Base-by-base conservation (phyloP, 2,797 vertebrate species). In the Epinephelus coioides region DNA sequence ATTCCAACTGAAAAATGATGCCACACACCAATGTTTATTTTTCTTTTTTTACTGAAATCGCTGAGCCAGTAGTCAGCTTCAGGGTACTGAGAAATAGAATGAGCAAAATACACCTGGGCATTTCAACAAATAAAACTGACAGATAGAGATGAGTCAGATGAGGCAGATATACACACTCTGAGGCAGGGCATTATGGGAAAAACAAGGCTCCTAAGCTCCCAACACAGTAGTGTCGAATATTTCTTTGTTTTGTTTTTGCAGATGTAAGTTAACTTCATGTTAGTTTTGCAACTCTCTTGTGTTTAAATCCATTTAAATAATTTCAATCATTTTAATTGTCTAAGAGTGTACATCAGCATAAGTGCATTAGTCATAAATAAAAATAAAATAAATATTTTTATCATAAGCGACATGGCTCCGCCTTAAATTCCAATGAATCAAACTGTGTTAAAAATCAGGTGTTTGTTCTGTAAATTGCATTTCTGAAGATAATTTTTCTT, bases 41-140 rank as follows among this genome's bases (percentile, higher is more conserved):
- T 82, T 74, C 27, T 76, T 88, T 73, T 92, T 94, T 95, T 94
- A 94, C 91, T 95, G 90, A 94, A 94, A 95, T 92, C 34, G 86
- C 85, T 86, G 89, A 92, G 86, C 86, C 85, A 81, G 85, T 73
- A 69, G 81, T 73, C 91, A 91, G 92, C 88, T 82, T 90, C 85
- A 86, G 82, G 76, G 75, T 73, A 76, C 74, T 55, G 78, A 92
- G 88, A 89, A 90, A 89, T 78, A 91, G 85, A 90, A 88, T 86
- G 90, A 92, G 88, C 85, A 89, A 91, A 89, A 91, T 87, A 93
- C 92, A 93, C 83, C 88, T 80, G 88, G 82, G 85, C 89, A 82
- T 91, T 79, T 85, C 85, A 80, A 91, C 81, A 91, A 92, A 92
- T 82, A 85, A 92, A 91, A 86, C 77, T 2, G 72, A 90, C 85